phyloP scores from a whole-genome alignment of 2,113 vertebrate species.

The Hydrochoerus hydrochaeris region DNA sequence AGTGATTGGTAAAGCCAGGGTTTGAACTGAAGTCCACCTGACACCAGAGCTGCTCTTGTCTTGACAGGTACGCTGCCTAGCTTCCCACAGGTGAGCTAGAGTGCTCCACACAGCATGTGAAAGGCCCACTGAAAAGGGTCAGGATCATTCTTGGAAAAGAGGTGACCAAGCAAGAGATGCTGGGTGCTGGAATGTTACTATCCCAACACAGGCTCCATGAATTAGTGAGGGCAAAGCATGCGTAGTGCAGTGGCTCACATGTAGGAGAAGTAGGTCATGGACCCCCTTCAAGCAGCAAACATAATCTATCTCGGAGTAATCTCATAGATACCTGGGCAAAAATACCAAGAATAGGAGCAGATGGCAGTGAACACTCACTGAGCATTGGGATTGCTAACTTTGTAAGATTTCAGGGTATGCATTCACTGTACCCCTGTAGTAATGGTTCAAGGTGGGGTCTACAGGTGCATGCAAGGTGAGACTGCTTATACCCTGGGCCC shows the following conservation, averaged over 20 bases:
- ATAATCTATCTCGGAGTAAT: not conserved
- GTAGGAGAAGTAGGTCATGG: not conserved
- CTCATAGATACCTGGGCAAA: not conserved
- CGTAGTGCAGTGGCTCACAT: fast-evolving
- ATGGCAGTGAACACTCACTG: not conserved
- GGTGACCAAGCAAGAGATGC: fast-evolving
- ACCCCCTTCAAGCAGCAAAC: not conserved
- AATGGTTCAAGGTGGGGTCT: not conserved
- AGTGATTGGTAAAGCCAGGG: not conserved
- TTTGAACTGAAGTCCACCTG: not conserved
- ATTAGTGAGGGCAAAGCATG: not conserved
- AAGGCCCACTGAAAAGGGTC: fast-evolving
- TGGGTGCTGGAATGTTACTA: not conserved
- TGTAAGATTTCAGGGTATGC: not conserved
- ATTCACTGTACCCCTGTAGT: not conserved
- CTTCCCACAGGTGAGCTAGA: not conserved
- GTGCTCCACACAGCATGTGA: not conserved
- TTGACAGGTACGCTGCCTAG: not conserved
- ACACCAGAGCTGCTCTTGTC: not conserved
- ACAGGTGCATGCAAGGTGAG: not conserved
- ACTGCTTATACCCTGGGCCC: fast-evolving
- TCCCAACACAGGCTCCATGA: not conserved
- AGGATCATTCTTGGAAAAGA: not conserved
- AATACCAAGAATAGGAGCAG: not conserved
- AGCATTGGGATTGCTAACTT: not conserved